Percentiles rank a stretch among this genome's conserved stretches.
Conservation (phyloP, 2,797 vertebrate species). For the Dendrocincla tyrannina region DNA sequence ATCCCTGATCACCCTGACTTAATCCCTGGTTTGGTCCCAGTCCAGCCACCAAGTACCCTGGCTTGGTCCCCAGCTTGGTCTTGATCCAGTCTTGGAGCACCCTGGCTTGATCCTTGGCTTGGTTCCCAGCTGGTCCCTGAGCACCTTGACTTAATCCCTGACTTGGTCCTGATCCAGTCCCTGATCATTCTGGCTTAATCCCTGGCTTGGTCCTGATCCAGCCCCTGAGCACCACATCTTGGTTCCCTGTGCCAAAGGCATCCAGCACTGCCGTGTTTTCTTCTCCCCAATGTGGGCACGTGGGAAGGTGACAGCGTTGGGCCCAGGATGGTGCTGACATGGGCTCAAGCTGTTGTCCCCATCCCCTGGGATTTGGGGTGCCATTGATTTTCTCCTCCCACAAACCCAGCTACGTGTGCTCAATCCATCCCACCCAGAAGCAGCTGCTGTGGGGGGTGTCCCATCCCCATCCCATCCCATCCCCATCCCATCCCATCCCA, state of each 20-base stretch:
- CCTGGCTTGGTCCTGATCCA: not conserved
- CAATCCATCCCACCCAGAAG: no score
- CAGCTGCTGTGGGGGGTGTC: not conserved
- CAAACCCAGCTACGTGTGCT: fast-evolving
- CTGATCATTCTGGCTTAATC: not conserved
- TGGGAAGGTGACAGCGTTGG: fast-evolving
- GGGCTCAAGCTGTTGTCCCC: fast-evolving
- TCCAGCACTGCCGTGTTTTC: fast-evolving
- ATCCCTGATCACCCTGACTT: not conserved
- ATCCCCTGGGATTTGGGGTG: not conserved
- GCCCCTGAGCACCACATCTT: not conserved
- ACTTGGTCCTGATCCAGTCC: not conserved
- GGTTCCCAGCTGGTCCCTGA: not conserved
- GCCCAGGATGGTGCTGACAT: not conserved
- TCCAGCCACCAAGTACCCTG: not conserved
- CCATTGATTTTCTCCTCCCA: not conserved
- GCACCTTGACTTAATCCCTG: fast-evolving
- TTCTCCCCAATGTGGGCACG: fast-evolving
- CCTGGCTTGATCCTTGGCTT: not conserved
- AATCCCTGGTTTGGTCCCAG: not conserved
- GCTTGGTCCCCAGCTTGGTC: not conserved
- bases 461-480: not conserved
- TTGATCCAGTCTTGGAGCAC: not conserved
- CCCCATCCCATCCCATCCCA: not conserved
- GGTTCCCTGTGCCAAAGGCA: fast-evolving